A percentile compares a stretch with the other conserved stretches of the same genome.
Conservation (phyloP, 1,140 invertebrate genomes). For the Bombus breviceps region DNA sequence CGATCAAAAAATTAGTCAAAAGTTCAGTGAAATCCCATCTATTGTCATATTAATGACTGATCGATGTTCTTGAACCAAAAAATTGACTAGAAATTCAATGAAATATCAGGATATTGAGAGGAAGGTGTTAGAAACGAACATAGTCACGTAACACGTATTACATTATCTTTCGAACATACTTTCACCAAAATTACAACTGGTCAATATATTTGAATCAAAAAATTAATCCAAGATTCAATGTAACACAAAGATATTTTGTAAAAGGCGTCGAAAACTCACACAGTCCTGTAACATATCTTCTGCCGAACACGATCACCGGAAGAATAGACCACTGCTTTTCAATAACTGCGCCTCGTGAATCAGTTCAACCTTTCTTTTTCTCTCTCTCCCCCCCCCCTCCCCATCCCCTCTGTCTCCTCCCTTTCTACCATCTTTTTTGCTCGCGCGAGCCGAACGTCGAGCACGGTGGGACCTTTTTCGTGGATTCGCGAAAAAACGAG, state of each 20-base stretch:
- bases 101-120: too few relatives aligned
- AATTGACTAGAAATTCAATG: too few relatives aligned
- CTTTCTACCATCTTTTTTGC: background rate
- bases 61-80: too few relatives aligned
- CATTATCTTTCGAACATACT: background rate
- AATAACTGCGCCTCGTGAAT: conserved; percentile 21
- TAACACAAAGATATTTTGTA: background rate
- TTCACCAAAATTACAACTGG: background rate
- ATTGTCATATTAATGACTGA: too few relatives aligned
- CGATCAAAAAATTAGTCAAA: too few relatives aligned
- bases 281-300: background rate
- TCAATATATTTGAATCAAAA: background rate
- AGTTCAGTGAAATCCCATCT: too few relatives aligned
- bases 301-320: background rate
- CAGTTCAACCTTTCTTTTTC: background rate
- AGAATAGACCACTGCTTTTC: conserved; percentile 21
- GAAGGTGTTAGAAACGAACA: too few relatives aligned
- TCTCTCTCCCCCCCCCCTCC: too few relatives aligned
- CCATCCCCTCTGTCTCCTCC: background rate
- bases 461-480: background rate
- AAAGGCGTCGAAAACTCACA: background rate
- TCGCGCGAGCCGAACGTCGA: background rate
- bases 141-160: too few relatives aligned
- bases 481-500: conserved; percentile 8
- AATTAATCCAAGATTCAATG: background rate